These are phyloP conservation scores for Xenopus borealis DNA, from an alignment of 2,113 vertebrate genomes.

Conservation along the genomic window DNA sequence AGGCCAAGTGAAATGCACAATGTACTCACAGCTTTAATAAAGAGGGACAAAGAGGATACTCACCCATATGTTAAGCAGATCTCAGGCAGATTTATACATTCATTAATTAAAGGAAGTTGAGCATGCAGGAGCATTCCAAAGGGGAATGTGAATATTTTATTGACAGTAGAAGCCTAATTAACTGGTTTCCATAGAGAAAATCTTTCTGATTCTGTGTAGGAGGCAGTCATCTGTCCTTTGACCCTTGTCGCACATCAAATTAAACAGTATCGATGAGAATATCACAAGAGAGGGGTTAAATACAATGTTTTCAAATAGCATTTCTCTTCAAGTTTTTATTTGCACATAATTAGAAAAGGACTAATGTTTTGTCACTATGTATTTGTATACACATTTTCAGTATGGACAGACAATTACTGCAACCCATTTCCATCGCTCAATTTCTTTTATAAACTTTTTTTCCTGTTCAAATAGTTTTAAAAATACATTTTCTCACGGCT, in stretches of 20 bases:
- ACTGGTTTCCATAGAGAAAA: conserved; percentile 48
- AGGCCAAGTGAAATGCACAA: conserved; percentile 1
- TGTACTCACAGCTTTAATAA: not conserved
- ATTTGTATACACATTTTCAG: no score
- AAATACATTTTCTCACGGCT: no score
- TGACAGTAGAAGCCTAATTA: conserved; percentile 50
- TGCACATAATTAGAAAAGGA: no score
- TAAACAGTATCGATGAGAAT: no score
- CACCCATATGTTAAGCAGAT: conserved; percentile 22
- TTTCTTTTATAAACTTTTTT: no score
- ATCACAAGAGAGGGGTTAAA: no score
- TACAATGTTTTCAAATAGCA: no score
- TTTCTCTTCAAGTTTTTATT: no score
- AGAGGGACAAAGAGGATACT: not conserved
- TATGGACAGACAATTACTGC: no score
- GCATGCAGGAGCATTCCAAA: conserved; percentile 48
- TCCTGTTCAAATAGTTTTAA: no score
- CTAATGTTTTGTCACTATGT: no score
- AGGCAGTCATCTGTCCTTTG: not conserved
- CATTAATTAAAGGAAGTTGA: not conserved
- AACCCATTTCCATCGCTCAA: no score
- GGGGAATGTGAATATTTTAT: conserved; percentile 54
- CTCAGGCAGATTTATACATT: conserved; percentile 28
- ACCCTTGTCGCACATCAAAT: not conserved
- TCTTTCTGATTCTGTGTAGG: conserved; percentile 30